phyloP scores from a whole-genome alignment of 2,113 vertebrate species.

The Mionectes macconnelli region DNA sequence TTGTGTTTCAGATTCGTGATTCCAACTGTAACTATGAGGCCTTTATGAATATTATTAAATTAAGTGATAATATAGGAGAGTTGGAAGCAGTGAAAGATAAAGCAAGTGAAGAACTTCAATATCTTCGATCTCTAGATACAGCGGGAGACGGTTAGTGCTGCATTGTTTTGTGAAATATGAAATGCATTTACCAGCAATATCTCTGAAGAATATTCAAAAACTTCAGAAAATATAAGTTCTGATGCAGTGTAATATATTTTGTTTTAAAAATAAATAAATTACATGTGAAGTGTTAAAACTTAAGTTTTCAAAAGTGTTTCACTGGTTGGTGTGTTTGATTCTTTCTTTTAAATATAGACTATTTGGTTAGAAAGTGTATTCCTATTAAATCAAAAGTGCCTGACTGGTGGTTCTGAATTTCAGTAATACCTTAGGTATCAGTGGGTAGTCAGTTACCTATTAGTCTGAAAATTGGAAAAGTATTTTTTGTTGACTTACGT shows the following conservation, averaged over 20 bases:
- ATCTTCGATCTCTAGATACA: constrained; percentile 96
- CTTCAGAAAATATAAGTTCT: not conserved
- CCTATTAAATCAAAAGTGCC: not conserved
- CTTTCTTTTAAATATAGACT: not conserved
- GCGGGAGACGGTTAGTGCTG: constrained; percentile 88
- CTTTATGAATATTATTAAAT: constrained; percentile 99
- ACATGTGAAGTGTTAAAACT: not conserved
- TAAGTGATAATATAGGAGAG: constrained; percentile 91
- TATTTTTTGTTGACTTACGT: not conserved
- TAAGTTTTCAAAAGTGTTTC: accelerated
- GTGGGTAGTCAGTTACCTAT: not conserved
- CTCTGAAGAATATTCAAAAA: not conserved
- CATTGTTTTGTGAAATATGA: not conserved
- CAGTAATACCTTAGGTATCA: not conserved
- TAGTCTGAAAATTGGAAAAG: not conserved
- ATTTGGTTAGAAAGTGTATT: not conserved
- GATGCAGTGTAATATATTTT: not conserved
- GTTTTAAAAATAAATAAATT: not conserved
- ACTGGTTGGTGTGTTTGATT: not conserved
- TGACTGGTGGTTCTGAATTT: not conserved
- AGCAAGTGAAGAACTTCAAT: constrained; percentile 94
- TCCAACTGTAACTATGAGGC: constrained; percentile 98
- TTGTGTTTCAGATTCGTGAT: constrained; percentile 87
- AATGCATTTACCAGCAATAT: not conserved
- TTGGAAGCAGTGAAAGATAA: constrained; percentile 97